Percentiles rank a stretch among this genome's conserved stretches.
Evolutionary conservation across 2,113 vertebrate species (phyloP).

Genomic region (Crocuta crocuta): DNA sequence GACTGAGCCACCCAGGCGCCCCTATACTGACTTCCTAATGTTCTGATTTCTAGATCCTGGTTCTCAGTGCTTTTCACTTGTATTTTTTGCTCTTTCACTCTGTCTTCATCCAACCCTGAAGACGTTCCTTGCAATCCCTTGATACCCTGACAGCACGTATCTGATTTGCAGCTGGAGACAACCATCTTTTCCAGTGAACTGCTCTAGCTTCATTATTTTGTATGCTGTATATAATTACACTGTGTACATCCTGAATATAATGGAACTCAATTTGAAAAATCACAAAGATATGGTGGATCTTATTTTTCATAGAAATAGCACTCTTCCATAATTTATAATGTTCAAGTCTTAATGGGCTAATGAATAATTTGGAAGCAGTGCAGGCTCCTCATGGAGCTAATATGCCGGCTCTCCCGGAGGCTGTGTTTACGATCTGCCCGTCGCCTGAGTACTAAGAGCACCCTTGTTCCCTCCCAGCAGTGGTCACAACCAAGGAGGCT

Average conservation of each 20-base stretch:
- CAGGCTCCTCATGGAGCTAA: slow-evolving; percentile 26
- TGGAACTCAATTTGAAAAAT: background rate
- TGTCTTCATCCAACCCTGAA: background rate
- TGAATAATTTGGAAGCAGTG: slow-evolving; percentile 73
- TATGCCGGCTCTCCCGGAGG: background rate
- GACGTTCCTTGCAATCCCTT: background rate
- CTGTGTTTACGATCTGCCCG: background rate
- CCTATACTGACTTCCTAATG: background rate
- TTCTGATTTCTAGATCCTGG: background rate
- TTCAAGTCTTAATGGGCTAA: slow-evolving; percentile 62
- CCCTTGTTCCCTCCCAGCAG: background rate
- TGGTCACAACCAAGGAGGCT: background rate
- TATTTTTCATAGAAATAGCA: slow-evolving; percentile 59
- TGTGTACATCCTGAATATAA: slow-evolving; percentile 40
- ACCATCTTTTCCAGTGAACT: background rate
- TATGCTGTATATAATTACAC: background rate
- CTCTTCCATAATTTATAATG: slow-evolving; percentile 76
- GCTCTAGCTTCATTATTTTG: background rate
- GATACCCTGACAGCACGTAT: fast-evolving
- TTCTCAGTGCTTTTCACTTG: background rate
- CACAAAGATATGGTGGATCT: slow-evolving; percentile 5
- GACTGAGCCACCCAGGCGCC: too few species aligned
- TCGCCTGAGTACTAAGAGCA: background rate
- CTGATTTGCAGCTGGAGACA: background rate
- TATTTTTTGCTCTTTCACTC: background rate